A percentile compares a stretch with the other conserved stretches of the same genome.
Conservation (phyloP, 35 echinoderm and acorn worm species). For the Hemicentrotus pulcherrimus region DNA sequence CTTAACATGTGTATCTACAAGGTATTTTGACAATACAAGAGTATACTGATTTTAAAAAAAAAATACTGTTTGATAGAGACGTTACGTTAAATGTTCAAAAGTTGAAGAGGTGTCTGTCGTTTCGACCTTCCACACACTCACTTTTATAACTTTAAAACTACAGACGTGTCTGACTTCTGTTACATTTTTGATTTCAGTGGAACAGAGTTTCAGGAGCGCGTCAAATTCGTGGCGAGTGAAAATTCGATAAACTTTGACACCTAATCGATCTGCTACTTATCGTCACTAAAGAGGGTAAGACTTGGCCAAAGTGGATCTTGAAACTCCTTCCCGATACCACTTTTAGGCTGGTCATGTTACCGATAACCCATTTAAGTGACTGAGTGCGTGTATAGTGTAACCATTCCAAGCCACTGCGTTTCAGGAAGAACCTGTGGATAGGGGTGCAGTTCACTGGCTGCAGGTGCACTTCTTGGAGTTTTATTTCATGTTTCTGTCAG, state of each 20-base stretch:
- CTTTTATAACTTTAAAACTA: too few species aligned
- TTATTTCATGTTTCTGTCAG: neutral
- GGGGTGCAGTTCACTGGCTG: neutral
- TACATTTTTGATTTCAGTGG: neutral
- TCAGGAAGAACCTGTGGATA: neutral
- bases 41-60: too few species aligned
- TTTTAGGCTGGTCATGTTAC: neutral
- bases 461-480: neutral
- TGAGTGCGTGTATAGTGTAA: neutral
- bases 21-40: too few species aligned
- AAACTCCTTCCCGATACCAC: neutral
- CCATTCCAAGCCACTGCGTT: neutral
- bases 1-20: too few species aligned
- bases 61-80: too few species aligned
- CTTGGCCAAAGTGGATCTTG: neutral
- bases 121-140: too few species aligned
- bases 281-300: neutral
- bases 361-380: neutral
- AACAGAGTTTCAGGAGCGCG: neutral
- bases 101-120: neutral
- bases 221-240: neutral
- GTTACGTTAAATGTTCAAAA: too few species aligned
- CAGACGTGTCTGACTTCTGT: neutral
- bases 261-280: neutral
- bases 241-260: conserved; percentile 1